Base-by-base conservation (phyloP, 2,888 invertebrate species). In the Heliconius sara region DNA sequence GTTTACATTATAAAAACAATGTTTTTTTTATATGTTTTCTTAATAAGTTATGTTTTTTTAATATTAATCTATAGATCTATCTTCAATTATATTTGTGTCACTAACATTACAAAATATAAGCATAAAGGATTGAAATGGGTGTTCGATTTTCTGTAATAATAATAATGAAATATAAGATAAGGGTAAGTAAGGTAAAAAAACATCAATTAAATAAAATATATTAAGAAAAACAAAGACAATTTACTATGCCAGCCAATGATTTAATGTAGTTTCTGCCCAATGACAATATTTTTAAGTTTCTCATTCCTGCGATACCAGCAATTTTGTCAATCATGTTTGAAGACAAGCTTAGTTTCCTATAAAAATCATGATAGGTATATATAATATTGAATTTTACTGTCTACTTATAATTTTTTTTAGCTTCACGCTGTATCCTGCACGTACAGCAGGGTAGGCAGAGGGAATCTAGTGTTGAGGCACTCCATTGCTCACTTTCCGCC, bases 291-390 rank as follows among this genome's bases (percentile, higher is more conserved):
- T 96, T 97, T 78, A 99, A 93, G 89, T 97, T 97, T 90, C 97
- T 98, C 92, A 99, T 94, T 0, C 97, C 97, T 87, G 97, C 97
- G 13, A 99, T 96, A 47, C 99, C 99, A 19, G 96, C 96, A 84
- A 99, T 98, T 94, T 99, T 99, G 88, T 99, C 99, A 86, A 99
- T 99, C 97, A 97, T 97, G 88, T 99, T 99, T 13, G 99, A 98
- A 0, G 99, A 99, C 7, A 99, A 92, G 80, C 98, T 98, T 57
- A 99, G 91, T 91, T 98, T 98, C 87, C 98, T 98, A 89, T 22
- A 34, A 67, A 74, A n/a, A 80, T 71, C 67, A 77, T 60, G 3
- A 25, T 43, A 25, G 13, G 5, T 25, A 7, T 70, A 16, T 16
- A 16, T 70, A 1, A 39, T 52, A 52, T 6, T 52, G 47, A 47